Base-by-base conservation (phyloP, 92 coral and sea anemone genomes). In the Zoanthus sociatus region DNA sequence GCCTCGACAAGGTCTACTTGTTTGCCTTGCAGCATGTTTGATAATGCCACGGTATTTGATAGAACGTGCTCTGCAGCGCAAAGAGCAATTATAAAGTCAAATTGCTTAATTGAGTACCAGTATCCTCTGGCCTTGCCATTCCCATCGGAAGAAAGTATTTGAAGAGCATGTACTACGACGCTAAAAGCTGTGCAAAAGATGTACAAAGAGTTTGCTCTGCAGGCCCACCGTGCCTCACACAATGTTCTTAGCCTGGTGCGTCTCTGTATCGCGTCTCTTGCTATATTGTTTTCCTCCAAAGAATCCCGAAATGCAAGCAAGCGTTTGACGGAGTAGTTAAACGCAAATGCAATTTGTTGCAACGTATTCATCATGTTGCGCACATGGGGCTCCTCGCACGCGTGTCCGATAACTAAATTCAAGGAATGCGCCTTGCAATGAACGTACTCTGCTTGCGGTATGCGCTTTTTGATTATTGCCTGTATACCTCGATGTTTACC, bases 241-340 rank as follows among this genome's bases (percentile, higher is more conserved):
- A 26, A 26, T 26, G 26, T 26, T 26, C 26, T 26, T 26, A 26
- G 26, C 26, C 26, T 26, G 26, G 26, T 26, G 26, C 26, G 26
- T 26, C 26, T 26, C 26, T 26, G 26, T 26, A 26, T 26, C 26
- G 26, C 26, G 26, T 26, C 26, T 26, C 26, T 26, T 26, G 26
- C 26, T 26, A 26, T 26, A 26, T 26, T 26, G 26, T 26, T 26
- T 26, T 26, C 26, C 26, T 26, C 26, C 26, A 26, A 26, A 26
- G 26, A 26, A 26, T 26, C 26, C 26, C 26, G 26, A 26, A 26
- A 26, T 26, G 26, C 26, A 26, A 26, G 84, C 84, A 89, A 88
- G 85, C 70, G 78, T 87, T 89, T 86, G 67, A 87, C 92, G 46
- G 87, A 90, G 67, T 90, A 86, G 88, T 84, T 78, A 79, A 89